Conservation (phyloP, 2,113 vertebrate genomes). For the Dasyornis broadbenti region DNA sequence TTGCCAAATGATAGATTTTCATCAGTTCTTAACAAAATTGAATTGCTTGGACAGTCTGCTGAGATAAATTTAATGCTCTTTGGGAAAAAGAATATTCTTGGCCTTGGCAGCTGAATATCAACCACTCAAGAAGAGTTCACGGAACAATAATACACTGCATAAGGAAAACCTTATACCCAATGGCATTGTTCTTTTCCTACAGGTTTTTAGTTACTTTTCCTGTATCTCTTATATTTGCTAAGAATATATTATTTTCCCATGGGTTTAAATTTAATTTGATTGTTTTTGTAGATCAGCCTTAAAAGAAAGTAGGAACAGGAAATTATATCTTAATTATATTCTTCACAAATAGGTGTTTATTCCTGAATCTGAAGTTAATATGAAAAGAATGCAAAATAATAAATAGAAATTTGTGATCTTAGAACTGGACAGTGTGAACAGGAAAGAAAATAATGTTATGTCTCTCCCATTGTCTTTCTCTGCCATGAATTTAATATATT, state of each 20-base stretch:
- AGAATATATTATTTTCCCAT: background rate
- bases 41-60: constrained; percentile 59
- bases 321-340: background rate
- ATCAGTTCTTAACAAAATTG: constrained; percentile 64
- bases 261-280: background rate
- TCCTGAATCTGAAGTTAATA: background rate
- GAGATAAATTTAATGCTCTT: constrained; percentile 66
- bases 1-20: constrained; percentile 63
- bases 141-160: background rate
- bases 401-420: background rate
- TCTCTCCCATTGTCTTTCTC: background rate
- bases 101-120: constrained; percentile 57
- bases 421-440: background rate
- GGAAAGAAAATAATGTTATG: rapidly evolving
- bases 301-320: background rate
- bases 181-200: background rate
- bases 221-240: background rate
- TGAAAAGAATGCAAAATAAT: background rate
- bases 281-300: background rate
- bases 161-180: constrained; percentile 6
- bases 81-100: constrained; percentile 40
- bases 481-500: background rate
- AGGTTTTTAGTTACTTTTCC: background rate
- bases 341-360: background rate
- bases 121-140: background rate